phyloP scores from a whole-genome alignment of 2,888 invertebrate species.

The Sarcophaga subvicina region DNA sequence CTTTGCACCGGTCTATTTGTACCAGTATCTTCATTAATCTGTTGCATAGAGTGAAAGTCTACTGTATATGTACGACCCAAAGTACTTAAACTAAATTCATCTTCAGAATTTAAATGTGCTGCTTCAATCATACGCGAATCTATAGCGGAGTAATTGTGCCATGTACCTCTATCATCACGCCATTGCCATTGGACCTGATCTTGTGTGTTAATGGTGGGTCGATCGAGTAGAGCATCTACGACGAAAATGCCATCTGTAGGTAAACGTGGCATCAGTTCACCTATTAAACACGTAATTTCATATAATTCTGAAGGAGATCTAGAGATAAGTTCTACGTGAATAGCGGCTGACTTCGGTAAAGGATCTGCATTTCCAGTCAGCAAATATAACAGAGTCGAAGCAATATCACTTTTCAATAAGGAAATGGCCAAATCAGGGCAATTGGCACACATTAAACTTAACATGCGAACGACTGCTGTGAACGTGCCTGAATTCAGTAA shows the following conservation, averaged over 20 bases:
- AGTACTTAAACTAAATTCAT: slow-evolving; percentile 96
- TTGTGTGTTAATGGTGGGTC: slow-evolving; percentile 86
- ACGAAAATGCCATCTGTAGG: slow-evolving; percentile 97
- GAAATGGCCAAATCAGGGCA: slow-evolving; percentile 97
- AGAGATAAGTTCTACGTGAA: slow-evolving; percentile 91
- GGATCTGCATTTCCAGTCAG: slow-evolving; percentile 92
- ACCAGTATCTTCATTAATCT: slow-evolving; percentile 99
- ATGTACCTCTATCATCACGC: slow-evolving; percentile 96
- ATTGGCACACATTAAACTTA: slow-evolving; percentile 97
- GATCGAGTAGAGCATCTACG: slow-evolving; percentile 93
- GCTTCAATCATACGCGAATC: slow-evolving; percentile 98
- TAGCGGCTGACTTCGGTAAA: slow-evolving; percentile 73
- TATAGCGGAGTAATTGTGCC: slow-evolving; percentile 95
- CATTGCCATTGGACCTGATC: slow-evolving; percentile 97
- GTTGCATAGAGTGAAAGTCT: slow-evolving; percentile 98
- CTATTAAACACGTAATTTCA: slow-evolving; percentile 98
- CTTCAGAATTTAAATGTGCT: slow-evolving; percentile 96
- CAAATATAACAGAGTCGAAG: slow-evolving; percentile 96
- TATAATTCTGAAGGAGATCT: slow-evolving; percentile 97
- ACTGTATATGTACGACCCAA: slow-evolving; percentile 97
- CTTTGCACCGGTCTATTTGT: slow-evolving; percentile 96
- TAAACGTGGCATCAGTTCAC: slow-evolving; percentile 97
- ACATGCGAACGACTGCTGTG: slow-evolving; percentile 97
- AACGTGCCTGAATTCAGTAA: slow-evolving; percentile 97
- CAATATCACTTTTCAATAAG: slow-evolving; percentile 96